Evolutionary conservation across 1,140 invertebrate species (phyloP), one percentile per base, ranked within the genome.

Genomic region (Aethina tumida): DNA sequence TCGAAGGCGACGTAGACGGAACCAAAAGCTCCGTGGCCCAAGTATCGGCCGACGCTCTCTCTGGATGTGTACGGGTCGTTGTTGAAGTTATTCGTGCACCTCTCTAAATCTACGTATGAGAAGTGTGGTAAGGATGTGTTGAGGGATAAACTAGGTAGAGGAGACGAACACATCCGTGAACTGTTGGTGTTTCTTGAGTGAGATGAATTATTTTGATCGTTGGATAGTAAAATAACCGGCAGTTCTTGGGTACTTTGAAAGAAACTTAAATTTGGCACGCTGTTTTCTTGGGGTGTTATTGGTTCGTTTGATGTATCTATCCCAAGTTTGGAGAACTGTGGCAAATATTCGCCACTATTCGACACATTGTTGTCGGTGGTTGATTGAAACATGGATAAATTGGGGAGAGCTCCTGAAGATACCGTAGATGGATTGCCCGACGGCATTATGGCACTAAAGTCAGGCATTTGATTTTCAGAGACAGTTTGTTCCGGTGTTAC

Each of bases 11-110:
- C 59, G 61, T 71, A 82, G 2, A 84, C 81, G 30, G 68, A 68
- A 9, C 80, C 80, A 65, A 79, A 83, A 6, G 75, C 78, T 30
- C 81, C 81, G 43, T 64, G 66, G 3, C 81, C 81, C 37, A 84
- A 63, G 47, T 68, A 66, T 8, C 66, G 56, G 22, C 63, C 64
- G 27, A 47, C 54, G 12, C 43, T 22, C 5, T 44, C 21, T 7
- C 33, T 5, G 2, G 18, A 14, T 31, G 7, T 44, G 35, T 39
- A 48, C 12, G 38, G 47, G 19, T 33, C 29, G 6, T 62, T 52
- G 35, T 53, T 45, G 36, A 67, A 67, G 38, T 56, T 34, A 39
- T 62, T 49, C 4, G 63, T 66, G 4, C 52, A 46, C 9, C 44
- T 35, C 50, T 64, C 50, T n/a, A 73, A 47, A 20, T 66, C 44